These are phyloP conservation scores for Macaca fascicularis DNA, from an alignment of 2,113 vertebrate species.

Conservation along the genomic window DNA sequence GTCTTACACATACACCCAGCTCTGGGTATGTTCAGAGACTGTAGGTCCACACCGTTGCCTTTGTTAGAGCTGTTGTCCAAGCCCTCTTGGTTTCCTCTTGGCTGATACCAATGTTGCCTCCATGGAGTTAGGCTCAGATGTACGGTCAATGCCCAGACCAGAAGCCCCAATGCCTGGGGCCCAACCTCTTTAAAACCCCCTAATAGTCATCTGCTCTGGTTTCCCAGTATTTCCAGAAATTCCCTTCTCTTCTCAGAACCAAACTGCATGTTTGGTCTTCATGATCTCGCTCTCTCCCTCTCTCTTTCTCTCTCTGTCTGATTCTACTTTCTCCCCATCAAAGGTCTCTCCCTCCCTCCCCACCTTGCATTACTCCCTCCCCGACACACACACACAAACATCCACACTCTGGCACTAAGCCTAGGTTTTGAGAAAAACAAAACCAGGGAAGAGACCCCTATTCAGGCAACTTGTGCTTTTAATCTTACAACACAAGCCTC, in stretches of 20 bases:
- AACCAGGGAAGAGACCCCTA: background rate
- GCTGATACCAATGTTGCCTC: background rate
- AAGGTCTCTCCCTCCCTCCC: background rate
- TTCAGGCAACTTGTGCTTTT: background rate
- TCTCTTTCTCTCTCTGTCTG: background rate
- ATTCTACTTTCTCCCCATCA: background rate
- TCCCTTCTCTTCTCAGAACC: background rate
- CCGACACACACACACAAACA: background rate
- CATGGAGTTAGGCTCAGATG: rapidly evolving
- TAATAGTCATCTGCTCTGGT: background rate
- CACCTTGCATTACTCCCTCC: background rate
- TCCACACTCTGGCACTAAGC: background rate
- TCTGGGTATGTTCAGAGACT: background rate
- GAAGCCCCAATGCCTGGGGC: background rate
- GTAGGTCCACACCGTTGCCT: background rate
- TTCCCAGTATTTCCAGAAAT: background rate
- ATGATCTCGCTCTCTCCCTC: background rate
- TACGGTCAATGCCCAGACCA: background rate
- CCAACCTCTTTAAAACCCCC: background rate
- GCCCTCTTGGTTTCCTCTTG: background rate
- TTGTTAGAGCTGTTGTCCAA: background rate
- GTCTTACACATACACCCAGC: background rate
- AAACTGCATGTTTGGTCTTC: background rate
- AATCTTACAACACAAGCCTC: background rate
- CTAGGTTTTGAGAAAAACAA: background rate